Percentiles rank a stretch among this genome's conserved stretches.
phyloP scores from a whole-genome alignment of 2,113 vertebrate genomes.

The Sclerurus mexicanus region DNA sequence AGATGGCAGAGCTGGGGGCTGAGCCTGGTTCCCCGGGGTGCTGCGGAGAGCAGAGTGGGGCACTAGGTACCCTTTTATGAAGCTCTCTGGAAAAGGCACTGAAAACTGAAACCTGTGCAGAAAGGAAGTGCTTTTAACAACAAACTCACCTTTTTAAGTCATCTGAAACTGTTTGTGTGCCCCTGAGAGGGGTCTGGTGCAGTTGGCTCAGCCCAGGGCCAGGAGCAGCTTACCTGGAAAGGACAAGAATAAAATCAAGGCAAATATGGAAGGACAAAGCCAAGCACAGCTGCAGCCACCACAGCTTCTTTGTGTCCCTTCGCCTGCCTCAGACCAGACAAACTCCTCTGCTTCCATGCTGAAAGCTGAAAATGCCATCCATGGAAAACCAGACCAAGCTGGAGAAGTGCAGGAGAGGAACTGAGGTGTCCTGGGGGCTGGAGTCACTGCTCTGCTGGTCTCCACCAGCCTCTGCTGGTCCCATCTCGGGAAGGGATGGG shows the following conservation, averaged over 20 bases:
- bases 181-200: background rate
- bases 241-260: background rate
- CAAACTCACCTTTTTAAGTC: accelerated
- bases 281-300: background rate
- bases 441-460: background rate
- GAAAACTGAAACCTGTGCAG: background rate
- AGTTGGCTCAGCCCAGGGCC: background rate
- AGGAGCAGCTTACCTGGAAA: background rate
- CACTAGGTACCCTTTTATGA: background rate
- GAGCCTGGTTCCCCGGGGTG: accelerated
- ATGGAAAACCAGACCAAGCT: background rate
- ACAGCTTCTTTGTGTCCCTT: background rate
- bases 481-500: too few relatives aligned
- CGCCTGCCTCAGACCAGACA: accelerated
- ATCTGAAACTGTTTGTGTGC: background rate
- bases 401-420: background rate
- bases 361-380: background rate
- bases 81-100: background rate
- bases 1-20: background rate
- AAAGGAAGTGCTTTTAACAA: background rate
- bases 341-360: background rate
- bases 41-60: background rate
- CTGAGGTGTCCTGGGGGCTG: background rate
- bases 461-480: background rate
- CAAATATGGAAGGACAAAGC: background rate